Conservation (phyloP, 2,113 vertebrate species). For the Podilymbus podiceps region DNA sequence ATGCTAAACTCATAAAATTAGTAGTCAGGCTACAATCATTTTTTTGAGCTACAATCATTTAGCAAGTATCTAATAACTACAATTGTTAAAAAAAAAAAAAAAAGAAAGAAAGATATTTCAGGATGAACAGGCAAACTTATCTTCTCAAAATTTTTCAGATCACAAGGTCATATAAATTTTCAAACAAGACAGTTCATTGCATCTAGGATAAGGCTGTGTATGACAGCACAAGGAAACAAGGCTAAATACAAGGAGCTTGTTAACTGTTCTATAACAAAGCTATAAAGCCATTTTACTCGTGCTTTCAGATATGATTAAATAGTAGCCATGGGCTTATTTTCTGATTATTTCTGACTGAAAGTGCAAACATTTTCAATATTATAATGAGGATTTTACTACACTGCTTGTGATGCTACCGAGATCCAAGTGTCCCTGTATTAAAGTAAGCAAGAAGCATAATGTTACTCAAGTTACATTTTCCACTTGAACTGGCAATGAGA, state of each 20-base stretch:
- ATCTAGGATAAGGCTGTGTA: not conserved
- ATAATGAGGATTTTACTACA: not conserved
- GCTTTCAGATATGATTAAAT: not conserved
- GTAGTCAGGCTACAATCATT: not conserved
- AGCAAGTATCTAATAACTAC: not conserved
- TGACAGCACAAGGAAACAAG: not conserved
- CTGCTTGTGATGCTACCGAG: not conserved
- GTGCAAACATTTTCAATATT: not conserved
- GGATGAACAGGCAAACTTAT: not conserved
- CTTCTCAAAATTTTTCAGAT: not conserved
- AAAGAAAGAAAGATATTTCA: not conserved
- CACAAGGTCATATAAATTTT: not conserved
- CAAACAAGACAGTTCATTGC: not conserved
- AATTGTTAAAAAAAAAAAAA: not conserved
- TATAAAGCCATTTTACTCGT: not conserved
- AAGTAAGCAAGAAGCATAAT: conserved; percentile 15
- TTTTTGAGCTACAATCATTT: not conserved
- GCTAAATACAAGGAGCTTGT: not conserved
- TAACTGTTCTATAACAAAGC: not conserved
- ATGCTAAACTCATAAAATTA: not conserved
- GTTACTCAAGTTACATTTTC: conserved; percentile 41
- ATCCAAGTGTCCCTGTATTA: not conserved
- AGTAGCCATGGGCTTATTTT: not conserved
- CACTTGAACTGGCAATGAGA: conserved; percentile 30
- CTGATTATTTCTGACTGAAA: not conserved